Evolutionary conservation across 2,797 vertebrate genomes (phyloP).

Genomic region (Psittacula derbiana): DNA sequence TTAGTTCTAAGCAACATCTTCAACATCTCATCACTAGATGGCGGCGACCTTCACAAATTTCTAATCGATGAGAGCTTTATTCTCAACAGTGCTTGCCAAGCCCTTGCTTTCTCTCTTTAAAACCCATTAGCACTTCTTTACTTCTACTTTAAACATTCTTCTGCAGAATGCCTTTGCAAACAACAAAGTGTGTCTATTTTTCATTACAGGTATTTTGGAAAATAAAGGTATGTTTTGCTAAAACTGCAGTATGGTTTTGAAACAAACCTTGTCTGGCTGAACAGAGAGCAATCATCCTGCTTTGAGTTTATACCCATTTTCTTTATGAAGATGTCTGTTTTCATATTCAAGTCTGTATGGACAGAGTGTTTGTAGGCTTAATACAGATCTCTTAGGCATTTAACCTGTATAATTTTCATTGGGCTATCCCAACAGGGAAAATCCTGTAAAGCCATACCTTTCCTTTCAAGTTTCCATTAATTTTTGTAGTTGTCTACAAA

Average conservation of each 20-base stretch:
- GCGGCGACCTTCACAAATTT: slow-evolving; percentile 70
- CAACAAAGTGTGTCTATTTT: background rate
- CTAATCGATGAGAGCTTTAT: background rate
- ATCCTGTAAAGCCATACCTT: background rate
- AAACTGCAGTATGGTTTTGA: background rate
- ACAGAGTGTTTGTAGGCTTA: background rate
- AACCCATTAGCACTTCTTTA: background rate
- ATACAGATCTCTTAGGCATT: background rate
- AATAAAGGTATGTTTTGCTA: background rate
- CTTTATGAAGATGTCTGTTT: background rate
- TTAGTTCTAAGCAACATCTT: slow-evolving; percentile 46
- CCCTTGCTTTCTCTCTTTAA: background rate
- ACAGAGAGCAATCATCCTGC: background rate
- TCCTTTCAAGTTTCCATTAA: background rate
- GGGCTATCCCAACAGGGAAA: background rate
- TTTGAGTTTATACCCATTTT: background rate
- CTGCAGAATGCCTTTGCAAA: background rate
- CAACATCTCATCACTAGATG: slow-evolving; percentile 76
- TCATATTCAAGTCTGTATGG: background rate
- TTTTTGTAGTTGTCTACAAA: background rate
- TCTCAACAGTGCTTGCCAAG: background rate
- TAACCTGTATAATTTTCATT: background rate
- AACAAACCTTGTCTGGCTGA: background rate
- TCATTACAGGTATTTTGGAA: background rate
- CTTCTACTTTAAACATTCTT: background rate